Percentiles rank a stretch among this genome's conserved stretches.
phyloP scores from a whole-genome alignment of 2,113 vertebrate genomes.

The Ailurus styani region DNA sequence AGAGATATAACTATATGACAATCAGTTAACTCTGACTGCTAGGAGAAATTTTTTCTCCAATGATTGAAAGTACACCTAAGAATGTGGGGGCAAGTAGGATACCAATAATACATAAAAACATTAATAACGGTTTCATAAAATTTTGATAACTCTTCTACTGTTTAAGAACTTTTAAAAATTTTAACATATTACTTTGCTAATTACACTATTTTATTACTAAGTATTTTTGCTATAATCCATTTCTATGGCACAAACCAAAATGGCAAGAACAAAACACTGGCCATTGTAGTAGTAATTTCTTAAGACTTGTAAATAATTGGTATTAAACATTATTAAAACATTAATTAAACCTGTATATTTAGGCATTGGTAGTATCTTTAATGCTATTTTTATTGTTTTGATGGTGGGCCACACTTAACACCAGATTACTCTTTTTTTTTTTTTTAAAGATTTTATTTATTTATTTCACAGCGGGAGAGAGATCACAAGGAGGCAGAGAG shows the following conservation, averaged over 20 bases:
- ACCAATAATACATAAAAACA: not conserved
- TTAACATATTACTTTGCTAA: not conserved
- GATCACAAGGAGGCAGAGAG: too few relatives aligned
- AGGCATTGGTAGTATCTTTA: not conserved
- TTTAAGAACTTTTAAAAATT: not conserved
- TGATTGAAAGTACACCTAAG: not conserved
- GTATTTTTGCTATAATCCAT: not conserved
- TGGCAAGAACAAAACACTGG: not conserved
- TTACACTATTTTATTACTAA: not conserved
- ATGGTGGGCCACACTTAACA: not conserved
- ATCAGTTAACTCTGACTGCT: not conserved
- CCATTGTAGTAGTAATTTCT: not conserved
- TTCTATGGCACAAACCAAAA: not conserved
- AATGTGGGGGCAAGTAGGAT: not conserved
- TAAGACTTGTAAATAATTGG: not conserved
- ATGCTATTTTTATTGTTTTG: not conserved
- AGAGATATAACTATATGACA: not conserved
- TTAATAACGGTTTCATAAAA: not conserved
- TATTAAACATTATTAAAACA: not conserved
- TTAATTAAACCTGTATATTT: not conserved
- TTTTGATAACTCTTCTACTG: not conserved
- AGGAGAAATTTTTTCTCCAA: not conserved
- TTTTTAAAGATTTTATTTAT: too few relatives aligned
- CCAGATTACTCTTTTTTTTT: not conserved
- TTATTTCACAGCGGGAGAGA: too few relatives aligned